Percentiles rank a stretch among this genome's conserved stretches.
These are phyloP conservation scores for Drosophila pandora DNA, from an alignment of 1,140 invertebrate genomes.

Conservation along the genomic window DNA sequence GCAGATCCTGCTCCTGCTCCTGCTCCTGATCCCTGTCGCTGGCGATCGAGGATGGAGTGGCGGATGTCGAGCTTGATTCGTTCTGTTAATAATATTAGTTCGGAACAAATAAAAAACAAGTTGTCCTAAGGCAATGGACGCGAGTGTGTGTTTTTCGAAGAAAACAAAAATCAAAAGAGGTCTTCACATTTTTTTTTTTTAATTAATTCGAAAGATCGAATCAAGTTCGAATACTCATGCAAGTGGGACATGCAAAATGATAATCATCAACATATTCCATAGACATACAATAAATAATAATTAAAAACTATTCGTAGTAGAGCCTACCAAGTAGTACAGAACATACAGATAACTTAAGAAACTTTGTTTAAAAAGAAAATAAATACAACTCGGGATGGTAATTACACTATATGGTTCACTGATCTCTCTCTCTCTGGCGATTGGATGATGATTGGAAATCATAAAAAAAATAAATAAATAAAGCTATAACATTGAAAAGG, in stretches of 20 bases:
- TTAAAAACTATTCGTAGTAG: constrained; percentile 23
- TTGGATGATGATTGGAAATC: constrained; percentile 48
- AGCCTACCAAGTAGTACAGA: constrained; percentile 32
- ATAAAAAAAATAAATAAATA: constrained; percentile 28
- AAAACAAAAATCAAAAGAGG: constrained; percentile 67
- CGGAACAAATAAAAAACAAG: constrained; percentile 74
- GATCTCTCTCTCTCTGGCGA: constrained; percentile 19
- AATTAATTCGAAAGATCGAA: constrained; percentile 46
- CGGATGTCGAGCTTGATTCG: constrained; percentile 69
- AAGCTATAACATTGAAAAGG: constrained; percentile 21
- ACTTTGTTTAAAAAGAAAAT: constrained; percentile 11
- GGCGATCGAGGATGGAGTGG: constrained; percentile 14
- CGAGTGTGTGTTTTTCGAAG: constrained; percentile 16
- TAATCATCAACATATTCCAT: constrained; percentile 52
- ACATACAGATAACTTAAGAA: constrained; percentile 47
- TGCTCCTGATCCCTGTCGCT: constrained; percentile 20
- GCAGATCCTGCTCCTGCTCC: constrained; percentile 27
- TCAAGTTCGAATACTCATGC: constrained; percentile 55
- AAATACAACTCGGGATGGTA: constrained; percentile 37
- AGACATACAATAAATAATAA: constrained; percentile 15
- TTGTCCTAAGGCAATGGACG: constrained; percentile 51
- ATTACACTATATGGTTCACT: constrained; percentile 51
- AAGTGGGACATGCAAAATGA: constrained; percentile 62
- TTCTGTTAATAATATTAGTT: constrained; percentile 84
- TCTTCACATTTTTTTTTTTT: neutral